A percentile compares a stretch with the other conserved stretches of the same genome.
Conservation (phyloP, 2,113 vertebrate species). For the Podocnemis expansa region DNA sequence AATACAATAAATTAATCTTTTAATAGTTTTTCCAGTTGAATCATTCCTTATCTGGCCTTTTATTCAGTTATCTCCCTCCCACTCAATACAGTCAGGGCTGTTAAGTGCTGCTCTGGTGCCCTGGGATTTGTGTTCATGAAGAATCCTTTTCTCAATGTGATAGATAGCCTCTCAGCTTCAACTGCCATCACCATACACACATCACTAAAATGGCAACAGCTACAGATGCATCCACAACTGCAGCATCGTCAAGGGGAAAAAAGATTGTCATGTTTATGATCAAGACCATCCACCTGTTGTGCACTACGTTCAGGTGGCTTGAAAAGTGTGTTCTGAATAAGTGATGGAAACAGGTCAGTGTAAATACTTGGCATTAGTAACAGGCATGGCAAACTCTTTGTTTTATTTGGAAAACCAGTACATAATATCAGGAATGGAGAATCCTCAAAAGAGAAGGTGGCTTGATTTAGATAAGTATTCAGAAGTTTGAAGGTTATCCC, state of each 20-base stretch:
- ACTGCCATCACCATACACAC: conserved; percentile 23
- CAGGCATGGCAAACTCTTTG: background rate
- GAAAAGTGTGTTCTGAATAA: conserved; percentile 51
- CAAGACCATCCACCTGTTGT: conserved; percentile 68
- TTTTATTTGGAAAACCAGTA: conserved; percentile 38
- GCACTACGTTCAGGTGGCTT: conserved; percentile 30
- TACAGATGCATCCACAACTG: conserved; percentile 6
- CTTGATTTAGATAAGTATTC: conserved; percentile 15
- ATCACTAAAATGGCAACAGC: conserved; percentile 30
- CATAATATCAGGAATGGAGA: background rate
- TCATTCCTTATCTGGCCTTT: conserved; percentile 11
- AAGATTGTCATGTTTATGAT: conserved; percentile 2
- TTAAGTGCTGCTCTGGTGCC: background rate
- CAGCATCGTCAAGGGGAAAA: conserved; percentile 9
- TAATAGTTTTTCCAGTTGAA: background rate
- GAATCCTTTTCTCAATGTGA: conserved; percentile 10
- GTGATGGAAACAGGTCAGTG: conserved; percentile 57
- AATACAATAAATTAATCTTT: background rate
- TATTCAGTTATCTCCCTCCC: background rate
- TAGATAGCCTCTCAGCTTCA: conserved; percentile 17
- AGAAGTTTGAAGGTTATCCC: background rate
- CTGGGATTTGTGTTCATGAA: conserved; percentile 2
- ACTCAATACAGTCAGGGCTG: background rate
- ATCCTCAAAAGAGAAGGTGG: background rate
- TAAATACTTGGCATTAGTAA: conserved; percentile 53